Evolutionary conservation across 2,888 invertebrate species (phyloP), one percentile per base, ranked within the genome.

Genomic region (Parelbella ahira): DNA sequence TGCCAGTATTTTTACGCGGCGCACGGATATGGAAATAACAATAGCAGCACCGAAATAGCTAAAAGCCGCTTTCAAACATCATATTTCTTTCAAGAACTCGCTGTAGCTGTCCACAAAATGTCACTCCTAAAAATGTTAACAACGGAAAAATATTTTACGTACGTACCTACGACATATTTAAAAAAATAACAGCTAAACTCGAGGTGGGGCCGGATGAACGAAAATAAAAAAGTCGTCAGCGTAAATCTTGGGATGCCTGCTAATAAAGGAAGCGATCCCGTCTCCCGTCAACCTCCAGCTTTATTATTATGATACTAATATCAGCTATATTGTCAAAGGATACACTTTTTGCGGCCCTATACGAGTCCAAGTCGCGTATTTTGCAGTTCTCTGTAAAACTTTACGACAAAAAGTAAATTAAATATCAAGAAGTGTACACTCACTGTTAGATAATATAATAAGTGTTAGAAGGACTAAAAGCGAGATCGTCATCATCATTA

Each of bases 171-270:
- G 10, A 8, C 13, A 43, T 39, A 37, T 45, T 45, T 58, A 61
- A 66, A 63, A 59, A 60, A 56, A 15, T 57, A 54, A 52, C 25
- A 27, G 36, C 36, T 54, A 58, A 57, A 55, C 58, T 51, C 53
- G 37, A 44, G 54, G 21, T 21, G 54, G 52, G 36, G 49, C 48
- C 51, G 67, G 65, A 68, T 69, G 67, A 69, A 61, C 70, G 70
- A 70, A 76, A 78, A 81, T 81, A 83, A 84, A 82, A 81, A 77
- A 72, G 75, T 71, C 82, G 73, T 78, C 76, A 60, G 56, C 61
- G 65, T 70, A 74, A 81, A 79, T 62, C 76, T 68, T 62, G 68
- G 28, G 73, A 67, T 70, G 72, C 60, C 57, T 63, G 60, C 72
- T 81, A 81, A 81, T 82, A 82, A 82, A 80, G 75, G 71, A 70